phyloP scores from a whole-genome alignment of 2,113 vertebrate species.

The Atrichornis clamosus region DNA sequence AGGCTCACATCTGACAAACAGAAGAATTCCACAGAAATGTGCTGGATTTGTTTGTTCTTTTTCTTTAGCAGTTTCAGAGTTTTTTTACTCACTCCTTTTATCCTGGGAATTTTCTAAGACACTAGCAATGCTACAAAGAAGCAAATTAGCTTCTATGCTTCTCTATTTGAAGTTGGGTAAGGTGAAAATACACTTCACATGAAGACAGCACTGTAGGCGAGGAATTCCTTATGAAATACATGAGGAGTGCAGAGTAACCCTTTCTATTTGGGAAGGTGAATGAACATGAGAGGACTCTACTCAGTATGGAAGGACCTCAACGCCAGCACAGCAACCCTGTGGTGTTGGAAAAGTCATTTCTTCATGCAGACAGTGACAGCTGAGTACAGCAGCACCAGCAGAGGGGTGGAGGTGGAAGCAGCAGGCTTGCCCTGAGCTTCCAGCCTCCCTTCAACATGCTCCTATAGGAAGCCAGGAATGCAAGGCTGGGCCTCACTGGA shows the following conservation, averaged over 20 bases:
- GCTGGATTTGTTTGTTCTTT: conserved; percentile 18
- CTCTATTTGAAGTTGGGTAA: background rate
- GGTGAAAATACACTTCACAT: background rate
- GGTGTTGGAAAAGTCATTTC: background rate
- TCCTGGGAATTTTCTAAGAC: conserved; percentile 33
- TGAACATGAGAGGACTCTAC: background rate
- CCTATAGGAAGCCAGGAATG: background rate
- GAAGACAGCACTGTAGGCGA: background rate
- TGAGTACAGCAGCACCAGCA: background rate
- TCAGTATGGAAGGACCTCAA: background rate
- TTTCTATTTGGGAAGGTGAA: background rate
- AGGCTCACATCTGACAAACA: conserved; percentile 11
- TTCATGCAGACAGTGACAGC: background rate
- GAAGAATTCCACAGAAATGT: conserved; percentile 8
- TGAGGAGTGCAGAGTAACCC: background rate
- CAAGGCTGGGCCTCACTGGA: background rate
- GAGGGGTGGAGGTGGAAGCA: background rate
- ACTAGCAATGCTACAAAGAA: conserved; percentile 37
- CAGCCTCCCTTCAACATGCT: rapidly evolving
- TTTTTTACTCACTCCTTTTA: conserved; percentile 3
- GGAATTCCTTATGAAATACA: background rate
- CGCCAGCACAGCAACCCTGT: background rate
- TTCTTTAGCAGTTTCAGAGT: background rate
- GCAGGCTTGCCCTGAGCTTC: background rate
- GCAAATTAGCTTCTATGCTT: background rate